These are phyloP conservation scores for Ladona fulva DNA, from an alignment of 1,140 invertebrate genomes.

Conservation along the genomic window DNA sequence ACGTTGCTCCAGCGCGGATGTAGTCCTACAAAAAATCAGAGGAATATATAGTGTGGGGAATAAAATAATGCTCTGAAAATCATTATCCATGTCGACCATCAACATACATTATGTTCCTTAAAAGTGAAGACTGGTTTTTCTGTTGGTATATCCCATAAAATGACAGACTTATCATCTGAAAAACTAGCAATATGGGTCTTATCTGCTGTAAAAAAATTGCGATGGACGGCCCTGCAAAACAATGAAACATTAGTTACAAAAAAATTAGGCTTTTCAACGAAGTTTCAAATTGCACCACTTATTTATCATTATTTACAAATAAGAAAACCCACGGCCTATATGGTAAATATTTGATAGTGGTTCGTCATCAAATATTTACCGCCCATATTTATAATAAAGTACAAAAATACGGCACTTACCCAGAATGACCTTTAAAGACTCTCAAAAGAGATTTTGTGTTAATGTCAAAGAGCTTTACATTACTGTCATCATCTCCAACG, in stretches of 20 bases:
- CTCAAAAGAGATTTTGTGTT: slow-evolving; percentile 65
- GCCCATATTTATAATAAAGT: too few species aligned
- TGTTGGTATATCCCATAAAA: slow-evolving; percentile 81
- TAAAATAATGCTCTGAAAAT: slow-evolving; percentile 15
- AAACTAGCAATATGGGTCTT: slow-evolving; percentile 76
- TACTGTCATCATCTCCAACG: slow-evolving; percentile 80
- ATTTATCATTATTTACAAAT: too few species aligned
- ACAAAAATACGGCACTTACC: slow-evolving; percentile 32
- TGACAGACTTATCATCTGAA: slow-evolving; percentile 86
- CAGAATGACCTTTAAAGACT: slow-evolving; percentile 55
- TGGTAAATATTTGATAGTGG: too few species aligned
- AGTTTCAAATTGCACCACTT: background rate
- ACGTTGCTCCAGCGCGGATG: slow-evolving; percentile 69
- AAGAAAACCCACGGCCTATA: too few species aligned
- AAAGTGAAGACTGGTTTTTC: slow-evolving; percentile 61
- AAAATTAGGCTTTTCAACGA: background rate
- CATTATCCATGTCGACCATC: background rate
- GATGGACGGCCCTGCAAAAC: slow-evolving; percentile 56
- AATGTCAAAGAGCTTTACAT: slow-evolving; percentile 81
- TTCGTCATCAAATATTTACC: too few species aligned
- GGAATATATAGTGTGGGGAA: background rate
- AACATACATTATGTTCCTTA: slow-evolving; percentile 52
- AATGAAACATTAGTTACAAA: background rate
- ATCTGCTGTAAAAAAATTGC: slow-evolving; percentile 72
- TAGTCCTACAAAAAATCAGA: slow-evolving; percentile 51